Percentiles rank a stretch among this genome's conserved stretches.
Evolutionary conservation across 92 coral and sea anemone species (phyloP).

Genomic region (Blastomussa wellsi): DNA sequence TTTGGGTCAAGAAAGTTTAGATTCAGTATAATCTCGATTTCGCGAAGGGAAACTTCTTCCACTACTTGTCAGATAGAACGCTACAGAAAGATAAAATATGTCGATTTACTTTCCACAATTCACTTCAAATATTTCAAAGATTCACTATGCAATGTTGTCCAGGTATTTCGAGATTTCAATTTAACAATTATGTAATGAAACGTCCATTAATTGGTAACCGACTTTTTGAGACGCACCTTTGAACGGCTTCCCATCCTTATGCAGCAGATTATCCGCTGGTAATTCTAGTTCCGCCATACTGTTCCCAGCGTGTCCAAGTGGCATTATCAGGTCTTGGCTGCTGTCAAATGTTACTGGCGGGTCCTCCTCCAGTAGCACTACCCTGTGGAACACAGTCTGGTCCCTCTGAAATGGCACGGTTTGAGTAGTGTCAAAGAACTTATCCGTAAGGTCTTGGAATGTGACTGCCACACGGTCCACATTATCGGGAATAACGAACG

Average conservation of each 20-base stretch:
- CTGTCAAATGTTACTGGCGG: conserved; percentile 27
- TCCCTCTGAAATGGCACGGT: conserved; percentile 13
- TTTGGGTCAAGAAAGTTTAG: background rate
- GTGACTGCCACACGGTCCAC: conserved; percentile 21
- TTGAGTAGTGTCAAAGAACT: conserved; percentile 11
- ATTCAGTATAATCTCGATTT: too few species aligned
- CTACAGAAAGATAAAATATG: background rate
- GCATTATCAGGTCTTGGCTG: background rate
- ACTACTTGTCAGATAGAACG: too few species aligned
- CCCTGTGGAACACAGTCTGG: conserved; percentile 4
- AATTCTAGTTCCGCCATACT: conserved; percentile 50
- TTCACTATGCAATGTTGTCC: background rate
- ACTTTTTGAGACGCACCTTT: background rate
- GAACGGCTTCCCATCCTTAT: conserved; percentile 44
- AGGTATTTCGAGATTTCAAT: background rate
- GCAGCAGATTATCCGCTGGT: conserved; percentile 52
- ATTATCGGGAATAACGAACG: background rate
- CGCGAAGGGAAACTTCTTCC: too few species aligned
- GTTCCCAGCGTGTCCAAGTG: conserved; percentile 22
- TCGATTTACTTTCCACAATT: too few species aligned
- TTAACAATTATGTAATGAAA: too few species aligned
- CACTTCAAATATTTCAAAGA: background rate
- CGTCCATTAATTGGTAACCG: too few species aligned
- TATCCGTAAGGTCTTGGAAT: conserved; percentile 15
- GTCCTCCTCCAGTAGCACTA: background rate